Evolutionary conservation across 2,888 invertebrate species (phyloP).

Genomic region (Papilio gigon): DNA sequence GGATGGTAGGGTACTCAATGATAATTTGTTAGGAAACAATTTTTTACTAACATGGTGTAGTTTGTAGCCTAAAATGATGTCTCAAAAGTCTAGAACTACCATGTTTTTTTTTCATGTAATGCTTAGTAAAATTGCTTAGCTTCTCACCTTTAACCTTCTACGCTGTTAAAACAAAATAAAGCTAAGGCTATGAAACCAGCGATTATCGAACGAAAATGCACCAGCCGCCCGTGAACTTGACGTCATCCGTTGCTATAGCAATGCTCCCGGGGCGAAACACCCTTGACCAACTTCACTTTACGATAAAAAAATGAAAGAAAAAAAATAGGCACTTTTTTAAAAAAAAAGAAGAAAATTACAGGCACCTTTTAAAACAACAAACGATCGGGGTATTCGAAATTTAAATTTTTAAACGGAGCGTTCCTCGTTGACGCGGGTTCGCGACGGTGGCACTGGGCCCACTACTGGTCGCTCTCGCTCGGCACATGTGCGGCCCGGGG

Average conservation of each 20-base stretch:
- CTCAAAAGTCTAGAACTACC: too few relatives aligned
- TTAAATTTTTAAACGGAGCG: constrained; percentile 47
- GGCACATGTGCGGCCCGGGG: constrained; percentile 77
- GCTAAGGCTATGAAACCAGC: constrained; percentile 51
- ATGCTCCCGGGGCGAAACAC: constrained; percentile 68
- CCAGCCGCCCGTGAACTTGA: constrained; percentile 80
- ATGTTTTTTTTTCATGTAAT: background rate
- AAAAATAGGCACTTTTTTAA: constrained; percentile 44
- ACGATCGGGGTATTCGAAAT: constrained; percentile 48
- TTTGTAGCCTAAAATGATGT: too few relatives aligned
- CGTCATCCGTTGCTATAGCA: constrained; percentile 77
- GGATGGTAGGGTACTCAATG: too few relatives aligned
- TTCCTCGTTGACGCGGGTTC: constrained; percentile 62
- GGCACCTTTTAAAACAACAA: constrained; percentile 56
- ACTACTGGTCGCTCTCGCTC: constrained; percentile 80
- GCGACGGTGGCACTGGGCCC: constrained; percentile 71
- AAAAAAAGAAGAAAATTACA: constrained; percentile 45
- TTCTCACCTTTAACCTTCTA: constrained; percentile 35
- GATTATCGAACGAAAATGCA: constrained; percentile 80
- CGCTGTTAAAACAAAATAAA: constrained; percentile 44
- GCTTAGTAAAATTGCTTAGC: constrained; percentile 8
- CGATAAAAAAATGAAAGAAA: constrained; percentile 50
- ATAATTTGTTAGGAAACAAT: too few relatives aligned
- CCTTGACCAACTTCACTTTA: constrained; percentile 54
- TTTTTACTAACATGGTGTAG: too few relatives aligned